Evolutionary conservation across 2,113 vertebrate species (phyloP).

Genomic region (Todiramphus saurophagus): DNA sequence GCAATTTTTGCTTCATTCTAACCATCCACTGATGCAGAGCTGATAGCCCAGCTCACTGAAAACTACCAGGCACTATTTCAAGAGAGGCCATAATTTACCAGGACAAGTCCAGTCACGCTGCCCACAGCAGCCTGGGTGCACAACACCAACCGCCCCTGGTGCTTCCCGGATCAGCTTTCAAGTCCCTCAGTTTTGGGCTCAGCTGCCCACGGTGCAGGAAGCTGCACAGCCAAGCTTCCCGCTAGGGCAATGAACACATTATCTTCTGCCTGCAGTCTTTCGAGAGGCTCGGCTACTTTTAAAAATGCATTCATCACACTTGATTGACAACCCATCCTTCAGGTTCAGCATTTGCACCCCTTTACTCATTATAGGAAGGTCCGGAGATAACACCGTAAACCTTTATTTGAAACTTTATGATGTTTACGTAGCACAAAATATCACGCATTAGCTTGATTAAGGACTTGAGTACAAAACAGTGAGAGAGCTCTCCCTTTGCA

Average conservation of each 20-base stretch:
- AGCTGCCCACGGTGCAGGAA: background rate
- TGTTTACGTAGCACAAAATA: background rate
- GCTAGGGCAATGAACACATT: background rate
- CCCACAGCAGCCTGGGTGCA: background rate
- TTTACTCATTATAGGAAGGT: background rate
- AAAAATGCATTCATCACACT: background rate
- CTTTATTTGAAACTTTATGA: background rate
- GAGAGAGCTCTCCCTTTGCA: background rate
- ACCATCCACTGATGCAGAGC: conserved; percentile 23
- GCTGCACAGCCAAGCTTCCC: background rate
- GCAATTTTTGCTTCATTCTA: conserved; percentile 39
- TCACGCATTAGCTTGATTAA: background rate
- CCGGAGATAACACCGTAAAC: background rate
- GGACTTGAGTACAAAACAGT: background rate
- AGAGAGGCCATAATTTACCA: background rate
- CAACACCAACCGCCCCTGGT: background rate
- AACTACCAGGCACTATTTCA: conserved; percentile 17
- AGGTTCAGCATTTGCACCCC: background rate
- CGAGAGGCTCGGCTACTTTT: background rate
- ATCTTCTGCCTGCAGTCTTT: background rate
- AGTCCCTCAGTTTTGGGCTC: background rate
- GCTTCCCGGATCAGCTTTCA: background rate
- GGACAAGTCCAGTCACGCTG: background rate
- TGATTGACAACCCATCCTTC: background rate
- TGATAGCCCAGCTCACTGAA: conserved; percentile 23